Conservation (phyloP, 1,140 invertebrate genomes). For the Kradibia gibbosae region DNA sequence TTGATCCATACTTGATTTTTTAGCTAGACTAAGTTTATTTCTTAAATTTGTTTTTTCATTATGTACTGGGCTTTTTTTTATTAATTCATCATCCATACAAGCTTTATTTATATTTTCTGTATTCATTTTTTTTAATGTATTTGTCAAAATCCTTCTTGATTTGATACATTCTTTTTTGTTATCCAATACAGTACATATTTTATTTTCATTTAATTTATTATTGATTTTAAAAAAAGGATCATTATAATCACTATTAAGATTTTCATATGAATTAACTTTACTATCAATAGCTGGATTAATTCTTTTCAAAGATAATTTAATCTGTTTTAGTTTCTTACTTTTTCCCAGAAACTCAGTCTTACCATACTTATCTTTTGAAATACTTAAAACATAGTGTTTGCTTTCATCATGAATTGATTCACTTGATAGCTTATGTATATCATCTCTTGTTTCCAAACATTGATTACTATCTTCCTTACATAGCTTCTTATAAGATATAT, state of each 20-base stretch:
- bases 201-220: background rate
- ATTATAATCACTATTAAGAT: too few relatives aligned
- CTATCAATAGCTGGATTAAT: conserved; percentile 34
- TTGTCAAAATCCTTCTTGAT: background rate
- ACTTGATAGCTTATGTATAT: background rate
- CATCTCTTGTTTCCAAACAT: conserved; percentile 23
- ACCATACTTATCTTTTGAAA: conserved; percentile 41
- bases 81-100: conserved; percentile 34
- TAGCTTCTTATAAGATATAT: background rate
- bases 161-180: background rate
- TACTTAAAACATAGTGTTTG: conserved; percentile 5
- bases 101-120: background rate
- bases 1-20: background rate
- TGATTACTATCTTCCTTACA: background rate
- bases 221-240: too few relatives aligned
- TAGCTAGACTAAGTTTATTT: conserved; percentile 39
- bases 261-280: conserved; percentile 3
- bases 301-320: conserved; percentile 39
- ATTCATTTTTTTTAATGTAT: background rate
- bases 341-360: conserved; percentile 26
- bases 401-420: background rate
- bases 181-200: background rate
- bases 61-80: conserved; percentile 40
- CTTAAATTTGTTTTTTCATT: conserved; percentile 45
- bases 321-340: conserved; percentile 45